phyloP scores from a whole-genome alignment of 2,113 vertebrate genomes.

The Variabilichromis moorii region DNA sequence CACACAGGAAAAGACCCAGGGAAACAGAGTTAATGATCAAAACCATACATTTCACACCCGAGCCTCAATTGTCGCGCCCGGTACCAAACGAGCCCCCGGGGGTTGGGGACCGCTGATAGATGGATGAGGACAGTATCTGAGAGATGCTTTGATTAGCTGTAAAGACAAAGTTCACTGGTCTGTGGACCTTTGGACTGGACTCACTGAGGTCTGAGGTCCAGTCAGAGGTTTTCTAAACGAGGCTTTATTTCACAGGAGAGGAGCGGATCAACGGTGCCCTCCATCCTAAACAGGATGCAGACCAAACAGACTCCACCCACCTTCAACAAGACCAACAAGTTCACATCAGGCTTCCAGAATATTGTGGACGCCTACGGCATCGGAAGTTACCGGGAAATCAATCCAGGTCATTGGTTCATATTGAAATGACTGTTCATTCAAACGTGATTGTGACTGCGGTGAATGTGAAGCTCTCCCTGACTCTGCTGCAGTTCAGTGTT shows the following conservation, averaged over 20 bases:
- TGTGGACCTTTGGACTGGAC: neutral
- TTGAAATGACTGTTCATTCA: neutral
- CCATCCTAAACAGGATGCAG: conserved; percentile 87
- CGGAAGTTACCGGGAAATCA: conserved; percentile 91
- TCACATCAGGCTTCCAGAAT: conserved; percentile 95
- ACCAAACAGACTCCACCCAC: conserved; percentile 90
- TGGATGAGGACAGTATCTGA: neutral
- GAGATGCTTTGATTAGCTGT: neutral
- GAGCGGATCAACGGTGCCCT: conserved; percentile 87
- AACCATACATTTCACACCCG: neutral
- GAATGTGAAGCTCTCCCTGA: fast-evolving
- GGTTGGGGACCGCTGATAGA: neutral
- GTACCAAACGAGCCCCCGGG: neutral
- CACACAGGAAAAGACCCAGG: neutral
- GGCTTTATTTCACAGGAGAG: conserved; percentile 73
- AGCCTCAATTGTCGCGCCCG: neutral
- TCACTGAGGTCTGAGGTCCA: neutral
- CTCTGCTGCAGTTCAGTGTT: neutral
- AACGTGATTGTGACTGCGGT: neutral
- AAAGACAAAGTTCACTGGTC: neutral
- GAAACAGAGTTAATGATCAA: fast-evolving
- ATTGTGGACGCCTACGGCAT: conserved; percentile 95
- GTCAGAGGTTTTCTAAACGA: neutral
- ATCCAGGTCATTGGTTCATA: conserved; percentile 76
- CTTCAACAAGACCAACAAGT: conserved; percentile 96